Evolutionary conservation across 37 sponge, comb jelly and placozoan genomes (phyloP).

Genomic region (Oscarella lobularis): DNA sequence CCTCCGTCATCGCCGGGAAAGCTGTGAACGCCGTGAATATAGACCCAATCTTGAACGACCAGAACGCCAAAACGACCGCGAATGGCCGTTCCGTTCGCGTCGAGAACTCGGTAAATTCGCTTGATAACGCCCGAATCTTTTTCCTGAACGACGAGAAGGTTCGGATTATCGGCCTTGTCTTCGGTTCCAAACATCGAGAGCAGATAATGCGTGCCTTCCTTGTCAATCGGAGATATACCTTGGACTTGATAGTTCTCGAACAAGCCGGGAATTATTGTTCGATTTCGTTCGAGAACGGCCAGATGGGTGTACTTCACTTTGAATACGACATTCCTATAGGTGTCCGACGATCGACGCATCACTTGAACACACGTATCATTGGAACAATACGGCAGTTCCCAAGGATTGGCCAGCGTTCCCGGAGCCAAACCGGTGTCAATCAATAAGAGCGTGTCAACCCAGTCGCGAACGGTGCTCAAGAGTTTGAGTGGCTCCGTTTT

Average conservation of each 20-base stretch:
- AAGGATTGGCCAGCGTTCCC: background rate
- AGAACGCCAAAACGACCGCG: background rate
- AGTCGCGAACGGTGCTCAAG: background rate
- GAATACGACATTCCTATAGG: background rate
- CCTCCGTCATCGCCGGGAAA: background rate
- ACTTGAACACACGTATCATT: background rate
- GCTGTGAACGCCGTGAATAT: too few species aligned
- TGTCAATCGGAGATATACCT: background rate
- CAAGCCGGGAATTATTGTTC: background rate
- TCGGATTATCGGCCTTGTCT: background rate
- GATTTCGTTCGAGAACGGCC: background rate
- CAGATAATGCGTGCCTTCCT: background rate
- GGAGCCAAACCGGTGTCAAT: background rate
- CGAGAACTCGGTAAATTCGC: background rate
- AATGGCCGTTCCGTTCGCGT: background rate
- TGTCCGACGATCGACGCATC: background rate
- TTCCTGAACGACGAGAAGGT: background rate
- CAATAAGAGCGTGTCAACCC: background rate
- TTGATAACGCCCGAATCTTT: background rate
- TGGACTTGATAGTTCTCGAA: constrained; percentile 2
- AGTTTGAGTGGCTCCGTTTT: background rate
- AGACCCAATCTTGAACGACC: background rate
- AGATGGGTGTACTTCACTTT: background rate
- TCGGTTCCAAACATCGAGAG: constrained; percentile 4
- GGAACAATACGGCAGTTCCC: background rate